phyloP scores from a whole-genome alignment of 2,888 invertebrate genomes.

The Liposcelis brunnea region DNA sequence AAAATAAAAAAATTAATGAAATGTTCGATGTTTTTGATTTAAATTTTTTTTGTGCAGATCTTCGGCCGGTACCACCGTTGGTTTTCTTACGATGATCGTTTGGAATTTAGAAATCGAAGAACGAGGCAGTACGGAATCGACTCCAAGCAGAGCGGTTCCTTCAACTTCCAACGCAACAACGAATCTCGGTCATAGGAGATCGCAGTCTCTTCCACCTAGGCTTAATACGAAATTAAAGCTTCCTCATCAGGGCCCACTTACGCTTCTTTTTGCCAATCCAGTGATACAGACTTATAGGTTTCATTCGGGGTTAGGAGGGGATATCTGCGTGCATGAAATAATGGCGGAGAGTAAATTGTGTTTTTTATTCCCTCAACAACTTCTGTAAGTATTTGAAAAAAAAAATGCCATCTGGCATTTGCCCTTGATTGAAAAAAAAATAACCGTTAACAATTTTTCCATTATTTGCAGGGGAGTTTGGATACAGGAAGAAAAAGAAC shows the following conservation, averaged over 20 bases:
- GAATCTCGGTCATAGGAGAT: slow-evolving; percentile 47
- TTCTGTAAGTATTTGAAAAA: slow-evolving; percentile 55
- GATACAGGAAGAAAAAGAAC: slow-evolving; percentile 79
- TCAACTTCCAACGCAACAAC: slow-evolving; percentile 13
- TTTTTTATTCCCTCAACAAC: slow-evolving; percentile 69
- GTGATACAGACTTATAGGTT: slow-evolving; percentile 54
- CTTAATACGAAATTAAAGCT: slow-evolving; percentile 65
- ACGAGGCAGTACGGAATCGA: slow-evolving; percentile 48
- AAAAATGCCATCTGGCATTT: too few species aligned
- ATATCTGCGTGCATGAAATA: slow-evolving; percentile 82
- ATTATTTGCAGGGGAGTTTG: slow-evolving; percentile 56
- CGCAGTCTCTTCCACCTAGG: slow-evolving; percentile 70
- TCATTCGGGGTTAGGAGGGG: slow-evolving; percentile 79
- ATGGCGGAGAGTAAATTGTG: slow-evolving; percentile 81
- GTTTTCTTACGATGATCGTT: slow-evolving; percentile 69
- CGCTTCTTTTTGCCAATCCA: slow-evolving; percentile 58
- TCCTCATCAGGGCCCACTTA: slow-evolving; percentile 58
- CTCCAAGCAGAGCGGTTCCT: slow-evolving; percentile 37
- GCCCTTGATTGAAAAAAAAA: too few species aligned
- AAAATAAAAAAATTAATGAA: neutral
- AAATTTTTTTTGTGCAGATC: slow-evolving; percentile 22
- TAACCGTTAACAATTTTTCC: neutral
- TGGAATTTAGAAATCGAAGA: slow-evolving; percentile 71
- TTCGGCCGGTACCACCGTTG: slow-evolving; percentile 49
- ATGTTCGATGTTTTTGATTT: neutral